phyloP scores from a whole-genome alignment of 2,888 invertebrate genomes.

The Drosophila recens region DNA sequence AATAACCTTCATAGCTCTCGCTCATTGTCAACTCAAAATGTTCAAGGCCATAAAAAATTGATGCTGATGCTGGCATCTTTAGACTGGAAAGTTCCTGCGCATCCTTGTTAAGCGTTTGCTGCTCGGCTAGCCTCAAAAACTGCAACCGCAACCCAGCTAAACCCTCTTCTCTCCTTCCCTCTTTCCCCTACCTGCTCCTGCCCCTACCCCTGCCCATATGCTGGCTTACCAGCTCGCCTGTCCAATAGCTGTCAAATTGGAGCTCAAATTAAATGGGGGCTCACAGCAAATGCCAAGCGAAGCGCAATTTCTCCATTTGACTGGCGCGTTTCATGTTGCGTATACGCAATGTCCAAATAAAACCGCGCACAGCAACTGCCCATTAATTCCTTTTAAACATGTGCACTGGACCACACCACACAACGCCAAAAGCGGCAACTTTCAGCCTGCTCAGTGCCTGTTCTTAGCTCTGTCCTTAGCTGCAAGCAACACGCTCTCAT shows the following conservation, averaged over 20 bases:
- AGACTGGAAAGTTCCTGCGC: conserved; percentile 8
- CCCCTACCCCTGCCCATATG: background rate
- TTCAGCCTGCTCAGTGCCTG: background rate
- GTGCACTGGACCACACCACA: conserved; percentile 13
- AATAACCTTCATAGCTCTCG: background rate
- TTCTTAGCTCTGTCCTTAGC: background rate
- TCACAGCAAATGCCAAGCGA: conserved; percentile 32
- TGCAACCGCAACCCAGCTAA: conserved; percentile 41
- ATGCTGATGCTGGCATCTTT: conserved; percentile 21
- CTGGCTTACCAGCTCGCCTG: conserved; percentile 43
- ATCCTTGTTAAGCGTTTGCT: conserved; percentile 20
- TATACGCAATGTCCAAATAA: conserved; percentile 44
- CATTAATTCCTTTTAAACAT: conserved; percentile 36
- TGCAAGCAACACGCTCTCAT: conserved; percentile 12
- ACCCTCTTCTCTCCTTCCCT: background rate
- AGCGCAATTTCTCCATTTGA: conserved; percentile 26
- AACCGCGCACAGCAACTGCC: conserved; percentile 15
- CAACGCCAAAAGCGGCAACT: conserved; percentile 1
- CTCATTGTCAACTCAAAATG: conserved; percentile 23
- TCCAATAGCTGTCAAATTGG: conserved; percentile 76
- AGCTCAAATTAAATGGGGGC: conserved; percentile 65
- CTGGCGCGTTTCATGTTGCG: conserved; percentile 33
- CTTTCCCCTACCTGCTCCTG: background rate
- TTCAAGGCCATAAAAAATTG: conserved; percentile 17
- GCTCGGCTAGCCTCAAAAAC: conserved; percentile 42